Conservation (phyloP, 2,113 vertebrate species). For the Tautogolabrus adspersus region DNA sequence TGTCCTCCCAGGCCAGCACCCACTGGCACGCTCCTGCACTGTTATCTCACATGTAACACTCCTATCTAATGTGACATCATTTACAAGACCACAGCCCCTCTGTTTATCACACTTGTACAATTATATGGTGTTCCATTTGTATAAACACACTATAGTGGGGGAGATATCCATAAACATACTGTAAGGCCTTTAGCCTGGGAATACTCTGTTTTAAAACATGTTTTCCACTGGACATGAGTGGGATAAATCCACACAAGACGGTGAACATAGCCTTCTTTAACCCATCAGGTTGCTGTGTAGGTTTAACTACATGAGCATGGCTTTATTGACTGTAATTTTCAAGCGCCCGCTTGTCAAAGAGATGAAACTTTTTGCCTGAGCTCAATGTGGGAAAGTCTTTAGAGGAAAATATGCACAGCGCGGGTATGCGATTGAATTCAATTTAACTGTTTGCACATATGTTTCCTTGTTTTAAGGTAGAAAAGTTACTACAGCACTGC, state of each 20-base stretch:
- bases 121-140: conserved; percentile 71
- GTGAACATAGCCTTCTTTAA: neutral
- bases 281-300: conserved; percentile 25
- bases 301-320: conserved; percentile 30
- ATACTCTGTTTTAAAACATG: neutral
- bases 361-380: conserved; percentile 46
- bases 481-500: conserved; percentile 73
- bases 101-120: conserved; percentile 74
- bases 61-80: conserved; percentile 73
- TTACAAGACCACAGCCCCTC: conserved; percentile 62
- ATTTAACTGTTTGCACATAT: conserved; percentile 79
- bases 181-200: conserved; percentile 22
- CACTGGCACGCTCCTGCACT: conserved; percentile 53
- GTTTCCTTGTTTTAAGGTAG: conserved; percentile 78
- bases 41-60: conserved; percentile 67
- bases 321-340: conserved; percentile 20
- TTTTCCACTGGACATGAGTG: conserved; percentile 31
- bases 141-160: conserved; percentile 44
- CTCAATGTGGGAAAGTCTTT: conserved; percentile 55
- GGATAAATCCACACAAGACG: conserved; percentile 29
- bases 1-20: conserved; percentile 52
- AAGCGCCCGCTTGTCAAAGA: conserved; percentile 33
- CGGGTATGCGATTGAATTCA: conserved; percentile 71
- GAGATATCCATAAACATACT: conserved; percentile 55
- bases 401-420: conserved; percentile 43